phyloP scores from a whole-genome alignment of 2,888 invertebrate genomes.

The Polietes domitor region DNA sequence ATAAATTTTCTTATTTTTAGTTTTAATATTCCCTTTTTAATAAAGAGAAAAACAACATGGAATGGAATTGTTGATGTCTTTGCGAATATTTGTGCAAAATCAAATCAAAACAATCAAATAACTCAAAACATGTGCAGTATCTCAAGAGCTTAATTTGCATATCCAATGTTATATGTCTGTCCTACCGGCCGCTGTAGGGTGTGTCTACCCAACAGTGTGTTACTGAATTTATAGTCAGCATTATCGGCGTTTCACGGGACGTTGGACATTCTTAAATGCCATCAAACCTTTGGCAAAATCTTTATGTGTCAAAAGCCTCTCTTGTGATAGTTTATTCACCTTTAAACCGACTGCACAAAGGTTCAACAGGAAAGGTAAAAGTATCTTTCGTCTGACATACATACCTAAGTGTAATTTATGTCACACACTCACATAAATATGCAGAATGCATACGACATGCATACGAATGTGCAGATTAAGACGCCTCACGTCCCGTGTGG shows the following conservation, averaged over 20 bases:
- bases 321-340: constrained; percentile 26
- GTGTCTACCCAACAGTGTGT: too few relatives aligned
- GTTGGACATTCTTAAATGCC: too few relatives aligned
- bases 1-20: too few relatives aligned
- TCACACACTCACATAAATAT: constrained; percentile 1
- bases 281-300: background rate
- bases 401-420: background rate
- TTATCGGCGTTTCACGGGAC: background rate
- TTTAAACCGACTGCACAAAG: constrained; percentile 9
- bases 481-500: background rate
- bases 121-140: too few relatives aligned
- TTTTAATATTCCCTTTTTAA: too few relatives aligned
- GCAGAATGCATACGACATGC: background rate
- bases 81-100: too few relatives aligned
- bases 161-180: too few relatives aligned
- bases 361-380: constrained; percentile 18
- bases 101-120: too few relatives aligned
- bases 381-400: background rate
- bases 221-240: background rate
- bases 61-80: too few relatives aligned
- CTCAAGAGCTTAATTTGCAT: too few relatives aligned
- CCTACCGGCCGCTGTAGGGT: too few relatives aligned
- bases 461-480: background rate
- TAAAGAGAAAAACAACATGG: too few relatives aligned
- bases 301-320: background rate